Evolutionary conservation across 1,140 invertebrate genomes (phyloP).

Genomic region (Philotrypesis tridentata): DNA sequence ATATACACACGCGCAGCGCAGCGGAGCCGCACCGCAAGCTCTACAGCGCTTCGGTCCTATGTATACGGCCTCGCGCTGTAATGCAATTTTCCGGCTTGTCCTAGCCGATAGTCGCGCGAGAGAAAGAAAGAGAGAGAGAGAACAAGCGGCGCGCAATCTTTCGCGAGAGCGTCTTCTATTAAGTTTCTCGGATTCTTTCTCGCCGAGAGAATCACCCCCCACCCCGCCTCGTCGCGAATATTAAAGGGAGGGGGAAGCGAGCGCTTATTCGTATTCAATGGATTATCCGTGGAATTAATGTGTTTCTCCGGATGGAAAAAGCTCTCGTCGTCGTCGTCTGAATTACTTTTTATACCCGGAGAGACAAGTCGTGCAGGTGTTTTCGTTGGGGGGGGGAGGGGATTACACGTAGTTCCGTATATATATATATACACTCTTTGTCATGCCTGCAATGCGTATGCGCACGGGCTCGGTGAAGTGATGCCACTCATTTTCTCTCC

Average conservation of each 20-base stretch:
- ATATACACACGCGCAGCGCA: too few relatives aligned
- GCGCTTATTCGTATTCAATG: too few relatives aligned
- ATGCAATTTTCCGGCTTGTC: slow-evolving; percentile 55
- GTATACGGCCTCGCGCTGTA: slow-evolving; percentile 41
- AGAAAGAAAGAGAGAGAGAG: too few relatives aligned
- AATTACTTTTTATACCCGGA: slow-evolving; percentile 6
- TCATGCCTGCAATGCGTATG: slow-evolving; percentile 5
- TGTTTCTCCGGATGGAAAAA: slow-evolving; percentile 6
- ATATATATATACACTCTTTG: too few relatives aligned
- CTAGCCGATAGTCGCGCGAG: slow-evolving; percentile 37
- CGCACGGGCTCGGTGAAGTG: neutral
- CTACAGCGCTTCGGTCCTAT: neutral
- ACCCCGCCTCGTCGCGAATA: too few relatives aligned
- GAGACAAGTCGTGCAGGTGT: too few relatives aligned
- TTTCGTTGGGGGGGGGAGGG: too few relatives aligned
- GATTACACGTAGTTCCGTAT: too few relatives aligned
- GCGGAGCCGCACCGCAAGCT: neutral
- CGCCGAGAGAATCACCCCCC: neutral
- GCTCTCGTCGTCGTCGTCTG: slow-evolving; percentile 12
- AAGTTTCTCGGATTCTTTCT: neutral
- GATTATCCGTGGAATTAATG: neutral
- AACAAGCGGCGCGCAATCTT: slow-evolving; percentile 45
- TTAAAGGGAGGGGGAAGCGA: too few relatives aligned
- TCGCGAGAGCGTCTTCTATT: slow-evolving; percentile 7
- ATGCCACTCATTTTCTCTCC: neutral